Evolutionary conservation across 2,888 invertebrate species (phyloP).

Genomic region (Parascotia fuliginaria): DNA sequence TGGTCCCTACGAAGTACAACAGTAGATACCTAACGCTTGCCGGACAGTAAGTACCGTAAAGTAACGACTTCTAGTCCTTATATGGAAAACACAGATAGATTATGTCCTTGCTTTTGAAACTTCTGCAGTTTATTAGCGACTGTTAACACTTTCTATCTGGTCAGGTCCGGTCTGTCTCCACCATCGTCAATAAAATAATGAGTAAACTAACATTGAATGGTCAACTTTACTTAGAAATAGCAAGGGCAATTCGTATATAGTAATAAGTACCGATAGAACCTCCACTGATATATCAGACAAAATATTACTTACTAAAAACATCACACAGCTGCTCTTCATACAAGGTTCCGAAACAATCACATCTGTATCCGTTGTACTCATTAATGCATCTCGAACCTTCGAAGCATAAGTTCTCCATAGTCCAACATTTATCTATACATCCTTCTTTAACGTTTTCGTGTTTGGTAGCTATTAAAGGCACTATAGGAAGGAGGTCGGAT

Average conservation of each 20-base stretch:
- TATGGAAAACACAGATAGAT: no score
- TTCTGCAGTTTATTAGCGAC: no score
- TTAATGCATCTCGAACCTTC: slow-evolving; percentile 95
- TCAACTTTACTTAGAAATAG: no score
- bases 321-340: slow-evolving; percentile 97
- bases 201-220: no score
- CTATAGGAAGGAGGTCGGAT: slow-evolving; percentile 92
- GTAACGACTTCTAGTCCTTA: no score
- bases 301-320: slow-evolving; percentile 91
- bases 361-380: slow-evolving; percentile 94
- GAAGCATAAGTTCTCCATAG: slow-evolving; percentile 94
- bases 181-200: no score
- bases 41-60: no score
- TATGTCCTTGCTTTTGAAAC: no score
- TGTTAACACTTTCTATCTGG: no score
- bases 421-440: slow-evolving; percentile 93
- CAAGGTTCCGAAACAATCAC: slow-evolving; percentile 96
- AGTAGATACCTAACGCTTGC: no score
- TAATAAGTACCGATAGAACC: not conserved
- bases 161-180: no score
- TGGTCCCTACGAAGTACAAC: no score
- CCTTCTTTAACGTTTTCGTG: slow-evolving; percentile 96
- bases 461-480: slow-evolving; percentile 93
- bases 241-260: not conserved
- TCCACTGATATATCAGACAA: not conserved